Evolutionary conservation across 2,113 vertebrate species (phyloP), one percentile per base, ranked within the genome.

Genomic region (Beaufortia kweichowensis): DNA sequence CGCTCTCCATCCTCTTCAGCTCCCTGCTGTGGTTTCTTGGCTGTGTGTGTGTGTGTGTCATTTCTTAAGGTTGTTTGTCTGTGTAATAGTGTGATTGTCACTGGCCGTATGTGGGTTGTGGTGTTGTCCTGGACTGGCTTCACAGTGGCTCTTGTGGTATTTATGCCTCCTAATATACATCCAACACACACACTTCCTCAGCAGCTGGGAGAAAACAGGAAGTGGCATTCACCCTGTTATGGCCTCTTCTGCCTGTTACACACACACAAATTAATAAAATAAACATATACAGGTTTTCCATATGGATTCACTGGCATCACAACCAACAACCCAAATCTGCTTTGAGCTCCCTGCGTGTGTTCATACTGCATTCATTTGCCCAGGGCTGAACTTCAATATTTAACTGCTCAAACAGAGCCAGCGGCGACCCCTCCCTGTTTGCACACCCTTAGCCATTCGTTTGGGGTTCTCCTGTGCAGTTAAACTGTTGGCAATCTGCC

Each of bases 151-250:
- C 31, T 59, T 71, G 53, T 71, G 69, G 69, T 59, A 41, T 12
- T 56, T 41, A n/a, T 71, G 53, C 14, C 9, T 5, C 7, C 14
- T 60, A 60, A 48, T 61, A 62, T 53, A 76, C 9, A 48, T 68
- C 55, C 55, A 35, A 72, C 81, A 79, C 56, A 50, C 76, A 77
- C 53, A 78, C 80, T 91, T 90, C 89, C 91, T 88, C 84, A 87
- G 84, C 88, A 89, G 84, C 87, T 90, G 87, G 84, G 77, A 83
- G 80, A 81, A 84, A 83, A 83, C 76, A 81, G 86, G 84, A 89
- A 90, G 86, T 86, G 86, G 85, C 79, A 66, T 77, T 84, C 83
- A 85, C 80, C 71, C 11, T 62, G 46, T 84, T 39, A 29, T 76
- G 83, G 74, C 81, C 77, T 69, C 75, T 24, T 11, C 75, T 82